Base-by-base conservation (phyloP, 2,888 invertebrate genomes). In the Eucriotettix oculatus region DNA sequence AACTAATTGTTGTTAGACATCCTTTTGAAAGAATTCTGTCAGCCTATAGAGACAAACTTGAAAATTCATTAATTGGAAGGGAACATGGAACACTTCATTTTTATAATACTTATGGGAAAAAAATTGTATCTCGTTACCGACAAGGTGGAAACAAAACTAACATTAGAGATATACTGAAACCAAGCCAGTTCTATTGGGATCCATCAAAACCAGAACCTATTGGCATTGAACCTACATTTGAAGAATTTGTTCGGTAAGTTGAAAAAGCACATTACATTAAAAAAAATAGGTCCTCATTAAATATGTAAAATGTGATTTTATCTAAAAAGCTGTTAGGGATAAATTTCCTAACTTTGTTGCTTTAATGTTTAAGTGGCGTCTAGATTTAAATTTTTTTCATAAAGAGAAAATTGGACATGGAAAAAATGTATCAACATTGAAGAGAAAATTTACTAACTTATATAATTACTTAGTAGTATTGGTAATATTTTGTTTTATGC, bases 11-110 rank as follows among this genome's bases (percentile, higher is more conserved):
- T 52, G 80, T 81, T n/a, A 72, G 82, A 11, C 79, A 82, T 68
- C 82, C 82, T 1, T 78, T 81, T 63, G 80, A 80, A 64, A 71
- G 82, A 59, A 66, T 82, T 42, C 68, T 82, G 40, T 81, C 81
- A 7, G 81, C 81, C 0, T 82, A 78, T 67, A 71, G 79, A 43
- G 81, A 82, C 68, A 82, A 82, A 68, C 73, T 82, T 64, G 75
- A 75, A 64, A 73, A 74, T 66, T 70, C 73, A 5, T 66, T 68
- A 16, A 70, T 69, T 44, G 73, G 74, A n/a, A 68, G 69, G 42
- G 72, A 75, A 63, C 75, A 77, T 63, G 77, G 77, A 17, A 76
- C 75, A 43, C 67, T 71, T 42, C 76, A 78, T 67, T 80, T 77
- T 68, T 77, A 77, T 65, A 67, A 70, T 59, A 72, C 73, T 62